phyloP scores from a whole-genome alignment of 2,797 vertebrate genomes.

The Falco columbarius region DNA sequence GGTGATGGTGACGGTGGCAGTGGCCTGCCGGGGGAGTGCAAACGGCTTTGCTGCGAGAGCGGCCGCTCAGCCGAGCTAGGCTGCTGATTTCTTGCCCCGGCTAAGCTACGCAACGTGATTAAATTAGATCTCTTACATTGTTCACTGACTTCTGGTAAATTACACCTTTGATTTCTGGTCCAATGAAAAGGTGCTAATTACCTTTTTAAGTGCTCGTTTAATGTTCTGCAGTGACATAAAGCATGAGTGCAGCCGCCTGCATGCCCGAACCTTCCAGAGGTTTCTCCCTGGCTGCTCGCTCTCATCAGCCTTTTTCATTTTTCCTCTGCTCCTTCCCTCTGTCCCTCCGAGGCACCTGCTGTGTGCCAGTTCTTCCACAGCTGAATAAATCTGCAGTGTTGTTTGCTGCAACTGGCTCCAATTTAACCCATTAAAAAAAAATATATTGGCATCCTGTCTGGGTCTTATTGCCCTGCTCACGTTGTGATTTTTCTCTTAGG shows the following conservation, averaged over 20 bases:
- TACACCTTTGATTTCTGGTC: slow-evolving; percentile 74
- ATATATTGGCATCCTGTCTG: background rate
- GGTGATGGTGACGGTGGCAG: background rate
- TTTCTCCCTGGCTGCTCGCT: slow-evolving; percentile 44
- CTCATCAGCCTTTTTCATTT: slow-evolving; percentile 50
- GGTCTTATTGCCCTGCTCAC: background rate
- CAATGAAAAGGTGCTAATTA: slow-evolving; percentile 74
- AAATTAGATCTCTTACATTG: slow-evolving; percentile 70
- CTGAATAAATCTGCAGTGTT: slow-evolving; percentile 34
- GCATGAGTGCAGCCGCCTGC: slow-evolving; percentile 46
- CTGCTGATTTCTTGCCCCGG: slow-evolving; percentile 42
- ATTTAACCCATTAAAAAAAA: slow-evolving; percentile 13
- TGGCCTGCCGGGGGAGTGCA: background rate
- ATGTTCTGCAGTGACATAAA: slow-evolving; percentile 71
- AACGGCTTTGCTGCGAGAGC: background rate
- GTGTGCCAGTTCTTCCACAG: slow-evolving; percentile 23
- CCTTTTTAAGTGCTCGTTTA: slow-evolving; percentile 71
- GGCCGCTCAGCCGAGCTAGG: background rate
- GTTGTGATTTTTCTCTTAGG: background rate
- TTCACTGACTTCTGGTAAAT: slow-evolving; percentile 72
- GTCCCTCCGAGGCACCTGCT: slow-evolving; percentile 59
- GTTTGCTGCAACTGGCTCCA: slow-evolving; percentile 39
- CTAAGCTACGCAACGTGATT: background rate
- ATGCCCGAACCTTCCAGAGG: slow-evolving; percentile 53
- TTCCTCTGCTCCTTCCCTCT: slow-evolving; percentile 35